A percentile compares a stretch with the other conserved stretches of the same genome.
Evolutionary conservation across 1,140 invertebrate species (phyloP).

Genomic region (Rhopalosiphum padi): DNA sequence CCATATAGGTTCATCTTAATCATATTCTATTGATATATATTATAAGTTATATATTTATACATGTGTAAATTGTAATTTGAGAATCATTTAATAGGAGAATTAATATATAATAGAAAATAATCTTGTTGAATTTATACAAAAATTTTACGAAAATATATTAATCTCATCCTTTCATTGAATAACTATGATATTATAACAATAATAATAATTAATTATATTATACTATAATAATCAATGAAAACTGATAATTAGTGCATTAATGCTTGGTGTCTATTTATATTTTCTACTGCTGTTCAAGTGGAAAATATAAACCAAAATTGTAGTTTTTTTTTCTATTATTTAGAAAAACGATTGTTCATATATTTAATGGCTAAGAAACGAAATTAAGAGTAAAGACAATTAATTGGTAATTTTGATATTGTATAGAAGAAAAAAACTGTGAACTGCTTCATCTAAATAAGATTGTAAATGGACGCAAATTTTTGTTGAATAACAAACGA

Average conservation of each 20-base stretch:
- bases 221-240: background rate
- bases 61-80: constrained; percentile 49
- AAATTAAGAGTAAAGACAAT: background rate
- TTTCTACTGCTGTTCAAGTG: background rate
- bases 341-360: background rate
- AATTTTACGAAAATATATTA: constrained; percentile 42
- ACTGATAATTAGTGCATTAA: constrained; percentile 20
- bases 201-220: background rate
- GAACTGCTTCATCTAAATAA: constrained; percentile 21
- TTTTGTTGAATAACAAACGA: background rate
- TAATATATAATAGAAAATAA: constrained; percentile 45
- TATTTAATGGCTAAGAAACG: background rate
- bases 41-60: constrained; percentile 48
- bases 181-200: background rate
- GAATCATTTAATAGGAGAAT: constrained; percentile 52
- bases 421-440: background rate
- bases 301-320: background rate
- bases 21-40: constrained; percentile 35
- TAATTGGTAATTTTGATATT: constrained; percentile 10
- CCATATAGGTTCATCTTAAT: constrained; percentile 27
- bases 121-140: constrained; percentile 52
- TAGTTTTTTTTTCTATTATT: constrained; percentile 24
- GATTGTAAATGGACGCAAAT: background rate
- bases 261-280: constrained; percentile 22
- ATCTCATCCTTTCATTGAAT: constrained; percentile 26